These are phyloP conservation scores for Dolichallabes microphthalmus DNA, from an alignment of 2,113 vertebrate genomes.

Conservation along the genomic window DNA sequence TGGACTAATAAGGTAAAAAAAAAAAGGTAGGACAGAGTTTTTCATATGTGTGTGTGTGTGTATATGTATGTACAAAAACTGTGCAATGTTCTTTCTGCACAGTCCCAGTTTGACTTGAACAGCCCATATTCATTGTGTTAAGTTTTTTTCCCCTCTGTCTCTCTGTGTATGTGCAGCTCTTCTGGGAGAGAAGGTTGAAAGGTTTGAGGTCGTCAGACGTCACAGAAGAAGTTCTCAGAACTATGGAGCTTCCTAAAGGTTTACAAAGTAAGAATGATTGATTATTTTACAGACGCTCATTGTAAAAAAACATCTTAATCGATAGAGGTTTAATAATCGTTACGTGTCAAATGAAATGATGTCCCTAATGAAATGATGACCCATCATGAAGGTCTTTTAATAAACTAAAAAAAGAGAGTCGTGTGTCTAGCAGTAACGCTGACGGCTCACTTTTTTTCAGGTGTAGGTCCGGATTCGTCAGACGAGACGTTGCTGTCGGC, in stretches of 20 bases:
- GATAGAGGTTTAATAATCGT: background rate
- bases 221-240: conserved; percentile 80
- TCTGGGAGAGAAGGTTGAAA: conserved; percentile 86
- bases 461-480: conserved; percentile 81
- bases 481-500: conserved; percentile 84
- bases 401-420: background rate
- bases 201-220: conserved; percentile 81
- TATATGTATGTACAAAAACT: too few relatives aligned
- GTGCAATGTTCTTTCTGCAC: too few relatives aligned
- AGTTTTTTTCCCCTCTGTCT: background rate
- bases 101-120: too few relatives aligned
- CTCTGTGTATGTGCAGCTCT: conserved; percentile 70
- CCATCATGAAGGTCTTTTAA: background rate
- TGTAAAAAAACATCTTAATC: background rate
- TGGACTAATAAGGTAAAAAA: background rate
- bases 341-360: background rate
- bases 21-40: too few relatives aligned
- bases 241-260: conserved; percentile 86
- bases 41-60: too few relatives aligned
- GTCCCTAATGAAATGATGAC: background rate
- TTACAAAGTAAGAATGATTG: conserved; percentile 79
- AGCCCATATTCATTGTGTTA: background rate
- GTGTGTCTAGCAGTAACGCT: background rate
- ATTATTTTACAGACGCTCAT: background rate
- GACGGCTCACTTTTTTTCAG: conserved; percentile 58